Evolutionary conservation across 2,113 vertebrate species (phyloP).

Genomic region (Aleadryas rufinucha): DNA sequence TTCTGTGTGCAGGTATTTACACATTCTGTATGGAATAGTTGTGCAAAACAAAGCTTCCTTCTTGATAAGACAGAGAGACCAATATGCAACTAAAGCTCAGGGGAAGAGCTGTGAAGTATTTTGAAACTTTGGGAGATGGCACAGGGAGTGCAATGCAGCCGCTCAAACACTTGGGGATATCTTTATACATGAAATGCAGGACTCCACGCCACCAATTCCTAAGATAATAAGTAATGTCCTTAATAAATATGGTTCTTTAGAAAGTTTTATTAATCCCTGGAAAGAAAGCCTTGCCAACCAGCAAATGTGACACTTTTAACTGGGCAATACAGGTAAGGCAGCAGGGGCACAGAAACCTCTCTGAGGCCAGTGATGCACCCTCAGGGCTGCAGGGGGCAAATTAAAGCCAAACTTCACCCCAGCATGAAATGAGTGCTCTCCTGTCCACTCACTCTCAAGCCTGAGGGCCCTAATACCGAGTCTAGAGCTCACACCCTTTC

Average conservation of each 20-base stretch:
- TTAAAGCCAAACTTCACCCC: neutral
- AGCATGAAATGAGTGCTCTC: neutral
- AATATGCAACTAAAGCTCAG: neutral
- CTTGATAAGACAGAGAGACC: neutral
- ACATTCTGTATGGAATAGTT: neutral
- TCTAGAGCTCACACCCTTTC: neutral
- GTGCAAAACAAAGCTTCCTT: neutral
- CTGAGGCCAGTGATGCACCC: accelerated
- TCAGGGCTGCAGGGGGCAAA: neutral
- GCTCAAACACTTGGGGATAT: neutral
- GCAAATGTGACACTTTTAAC: neutral
- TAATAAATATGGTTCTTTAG: neutral
- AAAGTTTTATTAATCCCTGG: neutral
- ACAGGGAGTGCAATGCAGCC: accelerated
- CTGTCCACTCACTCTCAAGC: neutral
- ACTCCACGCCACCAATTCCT: accelerated
- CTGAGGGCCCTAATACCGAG: accelerated
- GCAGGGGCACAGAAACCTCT: neutral
- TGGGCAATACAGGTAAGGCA: neutral
- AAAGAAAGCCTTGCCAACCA: neutral
- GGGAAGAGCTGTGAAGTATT: neutral
- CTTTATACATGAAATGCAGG: neutral
- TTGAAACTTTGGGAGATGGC: neutral
- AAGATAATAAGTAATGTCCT: neutral
- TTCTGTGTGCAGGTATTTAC: neutral